Evolutionary conservation across 2,888 invertebrate species (phyloP).

Genomic region (Dysmachus trigonus): DNA sequence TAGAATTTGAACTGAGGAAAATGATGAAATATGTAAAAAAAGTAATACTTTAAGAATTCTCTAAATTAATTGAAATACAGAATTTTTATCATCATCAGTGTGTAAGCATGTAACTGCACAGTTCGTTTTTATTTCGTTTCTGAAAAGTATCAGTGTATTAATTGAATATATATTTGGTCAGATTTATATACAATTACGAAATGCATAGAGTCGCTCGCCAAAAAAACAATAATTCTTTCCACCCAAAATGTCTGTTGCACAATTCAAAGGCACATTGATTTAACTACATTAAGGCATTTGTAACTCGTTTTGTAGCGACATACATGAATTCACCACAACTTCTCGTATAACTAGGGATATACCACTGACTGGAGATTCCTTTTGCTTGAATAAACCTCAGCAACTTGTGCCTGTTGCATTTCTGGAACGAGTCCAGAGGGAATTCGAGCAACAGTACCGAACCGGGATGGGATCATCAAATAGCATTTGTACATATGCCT

Average conservation of each 20-base stretch:
- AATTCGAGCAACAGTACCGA: conserved; percentile 34
- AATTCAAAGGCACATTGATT: conserved; percentile 57
- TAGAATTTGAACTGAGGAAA: no score
- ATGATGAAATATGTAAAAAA: no score
- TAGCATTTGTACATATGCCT: conserved; percentile 32
- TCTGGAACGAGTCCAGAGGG: conserved; percentile 47
- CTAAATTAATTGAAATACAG: no score
- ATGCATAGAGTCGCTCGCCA: conserved; percentile 21
- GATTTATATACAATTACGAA: neutral
- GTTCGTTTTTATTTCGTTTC: no score
- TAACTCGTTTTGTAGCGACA: conserved; percentile 55
- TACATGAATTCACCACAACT: conserved; percentile 44
- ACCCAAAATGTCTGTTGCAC: conserved; percentile 41
- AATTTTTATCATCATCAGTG: no score
- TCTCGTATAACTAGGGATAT: conserved; percentile 39
- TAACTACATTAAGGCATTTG: conserved; percentile 64
- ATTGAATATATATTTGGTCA: conserved; percentile 16
- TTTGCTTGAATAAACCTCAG: conserved; percentile 60
- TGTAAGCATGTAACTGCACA: no score
- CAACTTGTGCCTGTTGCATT: conserved; percentile 52
- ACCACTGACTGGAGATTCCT: conserved; percentile 52
- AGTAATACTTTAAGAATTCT: no score
- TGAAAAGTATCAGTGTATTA: no score
- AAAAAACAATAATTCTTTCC: conserved; percentile 29
- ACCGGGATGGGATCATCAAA: conserved; percentile 39